Evolutionary conservation across 1,140 invertebrate species (phyloP).

Genomic region (Thalassaphorura encarpata): DNA sequence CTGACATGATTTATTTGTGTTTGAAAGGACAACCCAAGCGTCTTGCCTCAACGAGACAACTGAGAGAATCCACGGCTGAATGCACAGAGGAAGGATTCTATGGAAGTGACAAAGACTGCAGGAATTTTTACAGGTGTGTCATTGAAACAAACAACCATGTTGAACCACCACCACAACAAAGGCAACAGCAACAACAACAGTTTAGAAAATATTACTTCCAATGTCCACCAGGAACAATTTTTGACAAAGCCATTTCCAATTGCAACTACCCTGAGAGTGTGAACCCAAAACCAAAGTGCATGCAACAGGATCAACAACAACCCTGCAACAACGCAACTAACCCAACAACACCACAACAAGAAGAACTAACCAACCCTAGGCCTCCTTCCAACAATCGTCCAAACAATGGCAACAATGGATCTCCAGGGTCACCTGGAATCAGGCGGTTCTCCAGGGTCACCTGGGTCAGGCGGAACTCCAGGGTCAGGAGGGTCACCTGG

Average conservation of each 20-base stretch:
- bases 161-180: background rate
- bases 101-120: background rate
- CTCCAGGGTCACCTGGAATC: background rate
- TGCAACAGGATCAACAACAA: background rate
- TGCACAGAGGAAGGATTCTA: background rate
- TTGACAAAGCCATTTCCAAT: background rate
- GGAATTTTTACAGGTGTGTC: constrained; percentile 1
- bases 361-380: background rate
- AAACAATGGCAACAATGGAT: background rate
- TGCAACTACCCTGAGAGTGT: background rate
- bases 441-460: background rate
- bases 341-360: background rate
- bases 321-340: background rate
- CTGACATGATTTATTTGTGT: no score
- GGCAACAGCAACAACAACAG: background rate
- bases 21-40: no score
- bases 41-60: no score
- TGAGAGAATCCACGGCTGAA: no score
- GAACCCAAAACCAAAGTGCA: constrained; percentile 2
- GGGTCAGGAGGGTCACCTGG: background rate
- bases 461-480: background rate
- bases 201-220: constrained; percentile 6
- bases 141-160: background rate
- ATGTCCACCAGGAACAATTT: constrained; percentile 2
- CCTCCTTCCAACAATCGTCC: background rate